phyloP scores from a whole-genome alignment of 2,888 invertebrate genomes.

The Ornithoptera priamus region DNA sequence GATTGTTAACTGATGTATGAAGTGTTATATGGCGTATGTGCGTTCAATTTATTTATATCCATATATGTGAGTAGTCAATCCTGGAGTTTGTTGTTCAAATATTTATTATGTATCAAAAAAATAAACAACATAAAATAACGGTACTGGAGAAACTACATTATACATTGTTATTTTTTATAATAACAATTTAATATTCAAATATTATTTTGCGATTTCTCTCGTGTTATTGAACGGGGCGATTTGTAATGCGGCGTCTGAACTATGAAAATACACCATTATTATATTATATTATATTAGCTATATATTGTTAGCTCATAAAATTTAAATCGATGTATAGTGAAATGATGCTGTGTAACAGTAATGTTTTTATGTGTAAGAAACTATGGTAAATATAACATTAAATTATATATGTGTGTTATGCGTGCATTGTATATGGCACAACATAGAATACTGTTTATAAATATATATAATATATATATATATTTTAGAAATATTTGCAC shows the following conservation, averaged over 20 bases:
- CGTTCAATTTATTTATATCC: slow-evolving; percentile 66
- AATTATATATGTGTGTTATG: slow-evolving; percentile 61
- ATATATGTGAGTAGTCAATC: slow-evolving; percentile 59
- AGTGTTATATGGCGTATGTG: slow-evolving; percentile 71
- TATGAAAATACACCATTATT: slow-evolving; percentile 69
- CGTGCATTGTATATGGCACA: slow-evolving; percentile 78
- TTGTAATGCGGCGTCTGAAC: slow-evolving; percentile 63
- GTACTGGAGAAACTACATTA: too few species aligned
- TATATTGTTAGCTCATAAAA: slow-evolving; percentile 62
- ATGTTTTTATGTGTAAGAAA: slow-evolving; percentile 73
- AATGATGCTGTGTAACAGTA: slow-evolving; percentile 74
- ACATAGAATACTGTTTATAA: slow-evolving; percentile 72
- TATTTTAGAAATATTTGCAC: slow-evolving; percentile 79
- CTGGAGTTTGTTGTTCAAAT: slow-evolving; percentile 46
- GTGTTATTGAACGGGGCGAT: slow-evolving; percentile 6
- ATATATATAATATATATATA: slow-evolving; percentile 65
- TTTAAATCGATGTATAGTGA: slow-evolving; percentile 71
- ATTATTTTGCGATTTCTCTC: neutral
- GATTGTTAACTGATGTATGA: slow-evolving; percentile 80
- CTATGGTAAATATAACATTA: slow-evolving; percentile 51
- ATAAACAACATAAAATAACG: neutral
- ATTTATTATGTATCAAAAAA: slow-evolving; percentile 1
- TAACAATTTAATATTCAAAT: neutral
- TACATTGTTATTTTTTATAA: too few species aligned
- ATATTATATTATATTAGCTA: slow-evolving; percentile 46